Percentiles rank a stretch among this genome's conserved stretches.
Evolutionary conservation across 2,888 invertebrate species (phyloP).

Genomic region (Halocaridina rubra): DNA sequence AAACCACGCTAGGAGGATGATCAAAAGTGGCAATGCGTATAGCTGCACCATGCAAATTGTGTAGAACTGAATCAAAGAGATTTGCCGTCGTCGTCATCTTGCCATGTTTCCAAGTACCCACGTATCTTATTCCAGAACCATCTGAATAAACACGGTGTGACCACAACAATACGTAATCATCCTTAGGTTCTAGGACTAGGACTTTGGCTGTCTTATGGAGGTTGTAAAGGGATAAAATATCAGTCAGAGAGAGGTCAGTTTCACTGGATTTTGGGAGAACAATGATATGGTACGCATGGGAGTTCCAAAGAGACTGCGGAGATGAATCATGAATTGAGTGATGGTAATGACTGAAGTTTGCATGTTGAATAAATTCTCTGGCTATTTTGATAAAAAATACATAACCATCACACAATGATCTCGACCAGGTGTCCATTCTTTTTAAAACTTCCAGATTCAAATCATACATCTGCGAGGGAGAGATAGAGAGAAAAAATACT

Average conservation of each 20-base stretch:
- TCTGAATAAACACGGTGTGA: not conserved
- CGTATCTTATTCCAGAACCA: not conserved
- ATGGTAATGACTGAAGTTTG: not conserved
- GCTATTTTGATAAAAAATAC: not conserved
- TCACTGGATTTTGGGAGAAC: not conserved
- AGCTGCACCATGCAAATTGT: not conserved
- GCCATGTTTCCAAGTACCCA: not conserved
- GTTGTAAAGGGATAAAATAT: not conserved
- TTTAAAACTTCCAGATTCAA: not conserved
- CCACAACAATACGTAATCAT: not conserved
- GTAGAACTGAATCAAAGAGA: not conserved
- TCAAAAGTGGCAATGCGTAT: constrained; percentile 18
- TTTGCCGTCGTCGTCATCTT: not conserved
- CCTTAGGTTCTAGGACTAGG: not conserved
- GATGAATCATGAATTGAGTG: not conserved
- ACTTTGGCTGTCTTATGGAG: not conserved
- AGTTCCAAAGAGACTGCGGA: not conserved
- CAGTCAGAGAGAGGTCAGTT: not conserved
- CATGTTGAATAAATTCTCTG: not conserved
- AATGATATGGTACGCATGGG: not conserved
- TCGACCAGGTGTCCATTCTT: not conserved
- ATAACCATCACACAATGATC: not conserved
- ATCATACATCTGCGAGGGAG: not conserved
- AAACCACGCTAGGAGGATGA: constrained; percentile 34
- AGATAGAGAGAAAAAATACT: not conserved